These are phyloP conservation scores for Ctenicera cuprea DNA, from an alignment of 2,888 invertebrate genomes.

Conservation along the genomic window DNA sequence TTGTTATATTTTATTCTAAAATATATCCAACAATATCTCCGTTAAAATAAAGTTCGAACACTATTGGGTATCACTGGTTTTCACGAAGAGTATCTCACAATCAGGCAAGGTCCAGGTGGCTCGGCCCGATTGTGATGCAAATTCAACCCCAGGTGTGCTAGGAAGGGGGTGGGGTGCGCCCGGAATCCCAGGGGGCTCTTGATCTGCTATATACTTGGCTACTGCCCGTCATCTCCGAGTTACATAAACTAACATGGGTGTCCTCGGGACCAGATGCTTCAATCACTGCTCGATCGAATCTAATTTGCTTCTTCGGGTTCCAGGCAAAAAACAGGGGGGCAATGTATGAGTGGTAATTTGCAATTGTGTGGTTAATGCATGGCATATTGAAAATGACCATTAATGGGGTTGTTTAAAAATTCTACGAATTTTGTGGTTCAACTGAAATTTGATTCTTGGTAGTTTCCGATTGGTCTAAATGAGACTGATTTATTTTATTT, in stretches of 20 bases:
- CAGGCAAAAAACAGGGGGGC: no score
- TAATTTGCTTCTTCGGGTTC: constrained; percentile 1
- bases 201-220: constrained; percentile 53
- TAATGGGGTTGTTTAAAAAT: no score
- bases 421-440: no score
- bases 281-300: constrained; percentile 12
- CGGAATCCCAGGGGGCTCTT: constrained; percentile 52
- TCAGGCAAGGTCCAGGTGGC: constrained; percentile 62
- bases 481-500: no score
- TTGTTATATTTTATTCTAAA: no score
- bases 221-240: constrained; percentile 50
- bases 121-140: constrained; percentile 64
- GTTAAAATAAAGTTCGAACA: no score
- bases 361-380: no score
- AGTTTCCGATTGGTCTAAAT: no score
- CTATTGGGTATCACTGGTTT: constrained; percentile 45
- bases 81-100: constrained; percentile 56
- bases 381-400: no score
- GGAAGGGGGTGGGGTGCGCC: constrained; percentile 56
- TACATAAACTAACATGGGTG: constrained; percentile 36
- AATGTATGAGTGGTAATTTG: no score
- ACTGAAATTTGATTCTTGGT: no score
- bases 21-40: no score
- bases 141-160: constrained; percentile 63
- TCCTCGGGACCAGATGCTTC: constrained; percentile 34